These are phyloP conservation scores for Archips xylosteana DNA, from an alignment of 2,888 invertebrate genomes.

Conservation along the genomic window DNA sequence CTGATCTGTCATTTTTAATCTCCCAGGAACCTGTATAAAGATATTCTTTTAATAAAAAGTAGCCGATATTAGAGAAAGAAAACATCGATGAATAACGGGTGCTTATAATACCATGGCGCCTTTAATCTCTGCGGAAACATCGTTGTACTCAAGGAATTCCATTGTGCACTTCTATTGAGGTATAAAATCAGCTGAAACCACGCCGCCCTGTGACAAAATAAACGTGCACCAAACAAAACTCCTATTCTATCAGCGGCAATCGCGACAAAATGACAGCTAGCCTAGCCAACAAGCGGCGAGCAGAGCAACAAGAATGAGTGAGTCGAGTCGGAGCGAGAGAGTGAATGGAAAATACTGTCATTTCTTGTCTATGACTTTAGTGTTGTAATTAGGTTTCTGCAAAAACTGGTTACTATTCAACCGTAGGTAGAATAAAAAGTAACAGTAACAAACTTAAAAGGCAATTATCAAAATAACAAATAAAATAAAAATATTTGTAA, in stretches of 20 bases:
- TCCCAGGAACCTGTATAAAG: constrained; percentile 91
- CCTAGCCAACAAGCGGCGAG: no score
- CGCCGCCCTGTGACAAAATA: constrained; percentile 13
- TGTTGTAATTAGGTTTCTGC: neutral
- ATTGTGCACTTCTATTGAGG: constrained; percentile 62
- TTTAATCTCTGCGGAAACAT: constrained; percentile 93
- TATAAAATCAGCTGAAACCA: constrained; percentile 33
- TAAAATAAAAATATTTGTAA: neutral
- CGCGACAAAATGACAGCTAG: constrained; percentile 4
- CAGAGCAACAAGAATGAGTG: no score
- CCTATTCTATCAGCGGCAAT: constrained; percentile 26
- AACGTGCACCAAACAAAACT: constrained; percentile 39
- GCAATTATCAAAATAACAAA: no score
- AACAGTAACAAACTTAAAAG: no score
- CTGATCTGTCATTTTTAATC: constrained; percentile 96
- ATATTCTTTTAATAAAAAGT: constrained; percentile 49
- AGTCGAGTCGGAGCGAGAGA: no score
- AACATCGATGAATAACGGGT: constrained; percentile 19
- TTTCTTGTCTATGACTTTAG: constrained; percentile 21
- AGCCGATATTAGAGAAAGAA: constrained; percentile 41
- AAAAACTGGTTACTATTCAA: no score
- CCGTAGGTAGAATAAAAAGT: no score
- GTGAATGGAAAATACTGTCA: no score
- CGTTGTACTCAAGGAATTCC: constrained; percentile 96
- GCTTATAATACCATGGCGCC: constrained; percentile 91